Base-by-base conservation (phyloP, 2,888 invertebrate species). In the Nomada lathburiana region DNA sequence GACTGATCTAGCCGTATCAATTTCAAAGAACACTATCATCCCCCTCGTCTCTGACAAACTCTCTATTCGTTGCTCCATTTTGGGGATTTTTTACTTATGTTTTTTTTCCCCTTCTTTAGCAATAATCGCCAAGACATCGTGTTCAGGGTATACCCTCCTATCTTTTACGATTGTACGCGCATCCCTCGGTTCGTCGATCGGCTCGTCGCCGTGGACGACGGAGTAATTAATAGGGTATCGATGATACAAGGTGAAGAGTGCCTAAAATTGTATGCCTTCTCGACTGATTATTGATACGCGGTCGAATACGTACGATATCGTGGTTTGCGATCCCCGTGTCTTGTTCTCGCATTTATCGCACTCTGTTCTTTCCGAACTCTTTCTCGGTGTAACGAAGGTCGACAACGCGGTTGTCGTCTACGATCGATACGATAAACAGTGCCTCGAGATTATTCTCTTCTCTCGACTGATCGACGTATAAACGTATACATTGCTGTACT, bases 261-360 rank as follows among this genome's bases (percentile, higher is more conserved):
- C 82, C 81, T 81, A 83, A 79, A 73, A 73, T 81, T 67, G 65
- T 59, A 73, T 72, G 73, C 82, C 82, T 81, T 83, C 73, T 83
- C 73, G 82, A 82, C 81, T 76, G 76, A 80, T 78, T 70, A 60
- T 73, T 52, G n/a, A 77, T 57, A 69, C 72, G 36, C 26, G 26
- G 2, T 13, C 26, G 69, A 13, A 76, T 57, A 20, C 59, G 44
- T n/a, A 10, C 13, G 29, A 52, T 36, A 52, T 55, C 50, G 44
- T 75, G 44, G 52, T 42, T 42, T 47, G 52, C 20, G 42, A 36
- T 36, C n/a, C 47, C 50, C 42, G 63, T 60, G 23, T 59, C 53
- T 55, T 29, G 63, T 52, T 57, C 60, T 60, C 29, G 26, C 44
- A 23, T 76, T 57, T 63, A 23, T 65, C 60, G 53, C 60, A 60